Base-by-base conservation (phyloP, 2,888 invertebrate genomes). In the Romanomermis culicivorax region DNA sequence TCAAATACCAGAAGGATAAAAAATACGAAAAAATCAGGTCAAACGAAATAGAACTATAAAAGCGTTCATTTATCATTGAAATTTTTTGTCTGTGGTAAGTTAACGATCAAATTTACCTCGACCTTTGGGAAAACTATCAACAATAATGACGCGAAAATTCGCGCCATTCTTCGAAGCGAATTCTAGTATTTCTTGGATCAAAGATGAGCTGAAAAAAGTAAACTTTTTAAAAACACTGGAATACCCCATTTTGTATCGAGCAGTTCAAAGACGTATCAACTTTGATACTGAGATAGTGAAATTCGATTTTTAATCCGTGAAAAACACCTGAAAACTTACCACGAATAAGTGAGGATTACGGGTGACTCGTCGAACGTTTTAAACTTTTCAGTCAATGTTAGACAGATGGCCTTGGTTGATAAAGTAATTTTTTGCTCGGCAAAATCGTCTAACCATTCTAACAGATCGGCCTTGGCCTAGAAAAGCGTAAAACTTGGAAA, bases 371-470 rank as follows among this genome's bases (percentile, higher is more conserved):
- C 11, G 7, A 45, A 20, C 17, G 47, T 45, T 20, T 51, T 53
- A 2, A 64, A 26, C 55, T 64, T 64, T 29, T 56, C 52, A 11
- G 53, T 29, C 14, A 62, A 53, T 52, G 59, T 56, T 29, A 45
- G 29, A 1, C 58, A 55, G 48, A 64, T 64, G 25, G 60, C 59
- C 2, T 57, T 42, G 25, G 58, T 58, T 24, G 64, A 61, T 20
- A 56, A 54, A 3, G 53, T 52, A 51, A 64, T 60, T 51, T 62
- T 60, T 24, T 55, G 52, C 27, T 58, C 26, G 29, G 51, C 54
- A 24, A 55, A 60, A 7, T 59, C 57, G 20, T 58, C 54, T 30
- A 63, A 29, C 60, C 61, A 62, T 1, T 54, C 52, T 17, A 36
- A 36, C 36, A 36, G 17, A n/a, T n/a, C n/a, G n/a, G n/a, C n/a